phyloP scores from a whole-genome alignment of 2,797 vertebrate genomes.

The Sternotherus odoratus region DNA sequence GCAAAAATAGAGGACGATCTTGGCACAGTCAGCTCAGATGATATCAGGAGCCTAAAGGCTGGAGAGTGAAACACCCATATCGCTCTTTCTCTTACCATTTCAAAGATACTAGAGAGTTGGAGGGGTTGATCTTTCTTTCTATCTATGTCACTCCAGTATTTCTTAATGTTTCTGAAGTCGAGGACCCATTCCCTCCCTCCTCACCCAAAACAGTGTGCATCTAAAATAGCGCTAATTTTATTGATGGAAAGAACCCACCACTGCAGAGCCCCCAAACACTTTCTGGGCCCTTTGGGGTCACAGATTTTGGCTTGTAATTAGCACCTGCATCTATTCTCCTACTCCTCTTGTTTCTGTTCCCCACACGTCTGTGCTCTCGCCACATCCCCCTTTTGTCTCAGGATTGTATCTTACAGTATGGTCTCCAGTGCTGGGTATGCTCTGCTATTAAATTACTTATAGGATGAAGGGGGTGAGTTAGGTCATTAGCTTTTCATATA shows the following conservation, averaged over 20 bases:
- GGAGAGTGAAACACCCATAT: not conserved
- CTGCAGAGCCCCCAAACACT: not conserved
- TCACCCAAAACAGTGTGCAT: not conserved
- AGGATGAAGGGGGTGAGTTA: not conserved
- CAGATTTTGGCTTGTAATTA: not conserved
- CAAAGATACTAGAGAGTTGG: not conserved
- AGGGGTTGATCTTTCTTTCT: not conserved
- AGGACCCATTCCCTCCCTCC: not conserved
- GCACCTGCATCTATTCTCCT: not conserved
- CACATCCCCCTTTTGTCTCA: not conserved
- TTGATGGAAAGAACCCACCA: not conserved
- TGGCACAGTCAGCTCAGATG: not conserved
- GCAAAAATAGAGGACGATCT: not conserved
- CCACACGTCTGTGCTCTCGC: not conserved
- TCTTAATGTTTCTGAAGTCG: not conserved
- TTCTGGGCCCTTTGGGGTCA: not conserved
- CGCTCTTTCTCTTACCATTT: not conserved
- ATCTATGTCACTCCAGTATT: not conserved
- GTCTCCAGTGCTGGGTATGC: not conserved
- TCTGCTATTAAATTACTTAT: not conserved
- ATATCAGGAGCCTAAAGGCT: not conserved
- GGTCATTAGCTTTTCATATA: not conserved
- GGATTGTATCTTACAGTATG: not conserved
- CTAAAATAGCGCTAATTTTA: not conserved
- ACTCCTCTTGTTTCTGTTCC: not conserved